These are phyloP conservation scores for Urocolius indicus DNA, from an alignment of 2,113 vertebrate genomes.

Conservation along the genomic window DNA sequence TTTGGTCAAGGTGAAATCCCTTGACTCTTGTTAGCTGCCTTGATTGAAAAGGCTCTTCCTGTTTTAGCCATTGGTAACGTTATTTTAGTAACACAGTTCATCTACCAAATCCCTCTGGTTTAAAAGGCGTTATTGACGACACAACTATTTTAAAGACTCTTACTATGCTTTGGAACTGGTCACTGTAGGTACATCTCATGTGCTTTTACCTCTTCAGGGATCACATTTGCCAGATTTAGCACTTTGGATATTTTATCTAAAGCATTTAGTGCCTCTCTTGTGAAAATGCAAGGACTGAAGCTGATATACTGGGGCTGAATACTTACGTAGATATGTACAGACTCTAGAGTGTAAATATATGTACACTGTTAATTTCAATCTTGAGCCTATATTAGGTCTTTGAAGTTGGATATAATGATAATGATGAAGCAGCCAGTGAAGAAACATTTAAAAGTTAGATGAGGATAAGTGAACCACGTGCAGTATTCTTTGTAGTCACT, in stretches of 20 bases:
- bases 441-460: background rate
- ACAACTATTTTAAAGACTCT: background rate
- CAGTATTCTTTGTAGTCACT: background rate
- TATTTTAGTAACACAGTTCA: background rate
- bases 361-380: background rate
- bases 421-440: background rate
- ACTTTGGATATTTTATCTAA: background rate
- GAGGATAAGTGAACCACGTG: background rate
- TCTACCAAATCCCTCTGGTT: background rate
- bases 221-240: background rate
- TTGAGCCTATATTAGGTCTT: background rate
- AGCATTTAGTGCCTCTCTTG: background rate
- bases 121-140: background rate
- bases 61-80: background rate
- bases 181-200: background rate
- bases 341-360: background rate
- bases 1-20: background rate
- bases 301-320: background rate
- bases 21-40: background rate
- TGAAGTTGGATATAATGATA: background rate
- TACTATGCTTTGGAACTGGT: background rate
- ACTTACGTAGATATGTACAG: accelerated
- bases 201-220: background rate
- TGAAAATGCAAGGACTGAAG: background rate
- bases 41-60: background rate